These are phyloP conservation scores for Peromyscus melanophrys DNA, from an alignment of 2,797 vertebrate species.

Conservation along the genomic window DNA sequence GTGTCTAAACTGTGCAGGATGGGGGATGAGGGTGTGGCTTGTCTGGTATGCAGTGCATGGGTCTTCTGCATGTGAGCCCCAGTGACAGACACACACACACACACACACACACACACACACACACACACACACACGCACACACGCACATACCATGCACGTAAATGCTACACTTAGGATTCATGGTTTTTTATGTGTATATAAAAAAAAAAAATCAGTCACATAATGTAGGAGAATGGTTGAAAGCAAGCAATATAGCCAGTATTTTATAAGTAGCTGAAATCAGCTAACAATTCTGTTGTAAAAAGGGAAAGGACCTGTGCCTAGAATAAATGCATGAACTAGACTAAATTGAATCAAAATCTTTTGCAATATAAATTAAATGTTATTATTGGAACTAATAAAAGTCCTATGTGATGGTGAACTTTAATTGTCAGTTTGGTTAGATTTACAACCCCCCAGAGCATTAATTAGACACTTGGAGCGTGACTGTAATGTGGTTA, in stretches of 20 bases:
- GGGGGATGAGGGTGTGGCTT: background rate
- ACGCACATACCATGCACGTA: background rate
- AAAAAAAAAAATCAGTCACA: background rate
- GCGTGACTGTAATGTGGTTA: background rate
- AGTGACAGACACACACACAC: rapidly evolving
- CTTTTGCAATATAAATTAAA: conserved; percentile 26
- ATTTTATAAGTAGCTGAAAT: conserved; percentile 20
- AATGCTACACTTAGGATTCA: background rate
- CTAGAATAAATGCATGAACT: background rate
- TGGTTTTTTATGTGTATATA: background rate
- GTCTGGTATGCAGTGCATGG: too few relatives aligned
- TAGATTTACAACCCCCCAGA: background rate
- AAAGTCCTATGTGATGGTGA: background rate
- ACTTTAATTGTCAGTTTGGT: background rate
- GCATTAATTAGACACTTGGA: background rate
- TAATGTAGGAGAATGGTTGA: background rate
- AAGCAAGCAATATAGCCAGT: background rate
- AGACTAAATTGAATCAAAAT: conserved; percentile 22
- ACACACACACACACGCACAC: too few relatives aligned
- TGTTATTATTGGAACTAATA: background rate
- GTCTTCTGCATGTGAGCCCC: background rate
- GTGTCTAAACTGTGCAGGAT: background rate
- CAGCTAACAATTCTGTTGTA: background rate
- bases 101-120: background rate
- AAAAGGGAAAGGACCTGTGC: background rate